Conservation (phyloP, 2,888 invertebrate genomes). For the Xylota segnis region DNA sequence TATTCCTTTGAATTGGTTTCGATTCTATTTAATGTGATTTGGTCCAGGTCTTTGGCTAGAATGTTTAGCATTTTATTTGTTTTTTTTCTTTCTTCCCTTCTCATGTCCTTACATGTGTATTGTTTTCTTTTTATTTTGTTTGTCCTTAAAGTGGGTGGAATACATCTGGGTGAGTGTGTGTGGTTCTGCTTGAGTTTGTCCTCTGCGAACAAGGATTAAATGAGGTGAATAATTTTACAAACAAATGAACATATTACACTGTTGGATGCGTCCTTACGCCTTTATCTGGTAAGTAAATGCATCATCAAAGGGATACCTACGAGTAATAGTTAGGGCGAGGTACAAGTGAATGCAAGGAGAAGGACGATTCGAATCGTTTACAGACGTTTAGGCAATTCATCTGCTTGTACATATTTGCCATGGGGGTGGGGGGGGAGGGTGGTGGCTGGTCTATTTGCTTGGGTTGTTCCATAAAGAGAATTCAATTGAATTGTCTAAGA, state of each 20-base stretch:
- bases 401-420: constrained; percentile 8
- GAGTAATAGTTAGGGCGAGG: background rate
- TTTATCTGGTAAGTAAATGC: constrained; percentile 70
- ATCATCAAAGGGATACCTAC: constrained; percentile 65
- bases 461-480: constrained; percentile 1
- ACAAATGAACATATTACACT: constrained; percentile 75
- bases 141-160: constrained; percentile 12
- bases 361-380: constrained; percentile 66
- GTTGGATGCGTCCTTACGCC: constrained; percentile 73
- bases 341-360: background rate
- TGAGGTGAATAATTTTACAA: constrained; percentile 77
- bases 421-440: background rate
- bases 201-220: constrained; percentile 66
- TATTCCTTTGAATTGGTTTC: constrained; percentile 70
- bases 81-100: no score
- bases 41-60: constrained; percentile 34
- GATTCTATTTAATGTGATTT: constrained; percentile 68
- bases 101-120: background rate
- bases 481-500: constrained; percentile 1
- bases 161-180: constrained; percentile 13
- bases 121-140: constrained; percentile 23
- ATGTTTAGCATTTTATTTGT: constrained; percentile 40
- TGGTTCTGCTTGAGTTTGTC: constrained; percentile 33
- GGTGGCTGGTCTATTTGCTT: constrained; percentile 8
- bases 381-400: constrained; percentile 70